Percentiles rank a stretch among this genome's conserved stretches.
phyloP scores from a whole-genome alignment of 2,888 invertebrate species.

The Octonoba sinensis region DNA sequence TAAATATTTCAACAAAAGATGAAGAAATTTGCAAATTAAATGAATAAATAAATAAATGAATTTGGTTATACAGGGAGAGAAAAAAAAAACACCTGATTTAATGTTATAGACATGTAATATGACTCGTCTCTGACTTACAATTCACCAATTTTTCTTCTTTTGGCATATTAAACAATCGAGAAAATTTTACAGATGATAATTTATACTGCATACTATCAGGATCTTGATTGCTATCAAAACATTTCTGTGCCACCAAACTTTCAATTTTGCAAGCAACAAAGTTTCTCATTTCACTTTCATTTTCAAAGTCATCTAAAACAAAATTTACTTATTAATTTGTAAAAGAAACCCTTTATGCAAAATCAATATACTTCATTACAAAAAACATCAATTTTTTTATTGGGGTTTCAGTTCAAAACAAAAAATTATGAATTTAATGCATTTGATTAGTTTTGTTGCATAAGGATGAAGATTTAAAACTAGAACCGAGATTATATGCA shows the following conservation, averaged over 20 bases:
- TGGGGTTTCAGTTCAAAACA: neutral
- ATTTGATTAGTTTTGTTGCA: no score
- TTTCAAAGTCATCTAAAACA: slow-evolving; percentile 80
- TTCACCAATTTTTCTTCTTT: slow-evolving; percentile 95
- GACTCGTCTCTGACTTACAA: slow-evolving; percentile 76
- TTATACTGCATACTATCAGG: slow-evolving; percentile 74
- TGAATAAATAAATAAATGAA: no score
- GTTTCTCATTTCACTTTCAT: slow-evolving; percentile 92
- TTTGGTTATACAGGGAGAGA: no score
- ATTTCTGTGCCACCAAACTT: slow-evolving; percentile 86
- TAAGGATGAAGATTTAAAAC: no score
- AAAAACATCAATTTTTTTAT: slow-evolving; percentile 3
- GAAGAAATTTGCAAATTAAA: no score
- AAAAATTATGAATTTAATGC: neutral
- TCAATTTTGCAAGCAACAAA: slow-evolving; percentile 97
- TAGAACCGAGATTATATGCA: no score
- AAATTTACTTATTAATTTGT: neutral
- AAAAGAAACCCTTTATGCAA: no score
- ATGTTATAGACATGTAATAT: no score
- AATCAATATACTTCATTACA: neutral
- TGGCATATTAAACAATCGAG: slow-evolving; percentile 89
- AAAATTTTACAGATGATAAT: slow-evolving; percentile 85
- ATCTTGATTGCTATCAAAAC: slow-evolving; percentile 75
- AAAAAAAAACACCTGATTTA: no score
- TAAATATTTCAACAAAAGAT: no score